Percentiles rank a stretch among this genome's conserved stretches.
Conservation (phyloP, 2,113 vertebrate species). For the Pica pica region DNA sequence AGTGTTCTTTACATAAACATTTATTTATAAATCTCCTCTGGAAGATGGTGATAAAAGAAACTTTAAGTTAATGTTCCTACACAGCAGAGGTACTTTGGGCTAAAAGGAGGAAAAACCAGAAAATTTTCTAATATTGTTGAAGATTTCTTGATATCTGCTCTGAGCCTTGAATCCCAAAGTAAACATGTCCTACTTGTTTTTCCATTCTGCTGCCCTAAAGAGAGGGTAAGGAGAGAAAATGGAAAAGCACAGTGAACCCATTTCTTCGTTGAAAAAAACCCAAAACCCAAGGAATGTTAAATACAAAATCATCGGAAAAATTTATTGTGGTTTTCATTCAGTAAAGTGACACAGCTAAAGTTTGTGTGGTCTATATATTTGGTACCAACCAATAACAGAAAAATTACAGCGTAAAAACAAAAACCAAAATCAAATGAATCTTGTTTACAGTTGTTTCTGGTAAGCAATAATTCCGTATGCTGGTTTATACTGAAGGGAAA, state of each 20-base stretch:
- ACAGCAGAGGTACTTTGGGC: slow-evolving; percentile 60
- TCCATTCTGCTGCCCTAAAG: slow-evolving; percentile 39
- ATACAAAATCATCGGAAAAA: not conserved
- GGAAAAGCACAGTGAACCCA: not conserved
- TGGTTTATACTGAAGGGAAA: not conserved
- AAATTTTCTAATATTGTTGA: slow-evolving; percentile 24
- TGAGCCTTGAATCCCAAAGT: slow-evolving; percentile 73
- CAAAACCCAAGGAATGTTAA: not conserved
- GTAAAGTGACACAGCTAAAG: not conserved
- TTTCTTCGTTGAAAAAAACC: not conserved
- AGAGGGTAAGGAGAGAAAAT: not conserved
- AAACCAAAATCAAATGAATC: not conserved
- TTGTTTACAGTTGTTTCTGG: not conserved
- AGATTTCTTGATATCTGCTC: slow-evolving; percentile 66
- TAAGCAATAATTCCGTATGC: not conserved
- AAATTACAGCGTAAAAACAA: not conserved
- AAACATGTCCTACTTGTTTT: slow-evolving; percentile 55
- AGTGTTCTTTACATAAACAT: slow-evolving; percentile 35
- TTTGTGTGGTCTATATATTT: not conserved
- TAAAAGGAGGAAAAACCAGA: slow-evolving; percentile 42
- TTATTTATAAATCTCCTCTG: slow-evolving; percentile 68
- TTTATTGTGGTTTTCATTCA: not conserved
- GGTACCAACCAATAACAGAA: not conserved
- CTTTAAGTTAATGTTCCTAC: slow-evolving; percentile 45
- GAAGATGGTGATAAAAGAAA: slow-evolving; percentile 60